phyloP scores from a whole-genome alignment of 2,797 vertebrate species.

The Chanos chanos region DNA sequence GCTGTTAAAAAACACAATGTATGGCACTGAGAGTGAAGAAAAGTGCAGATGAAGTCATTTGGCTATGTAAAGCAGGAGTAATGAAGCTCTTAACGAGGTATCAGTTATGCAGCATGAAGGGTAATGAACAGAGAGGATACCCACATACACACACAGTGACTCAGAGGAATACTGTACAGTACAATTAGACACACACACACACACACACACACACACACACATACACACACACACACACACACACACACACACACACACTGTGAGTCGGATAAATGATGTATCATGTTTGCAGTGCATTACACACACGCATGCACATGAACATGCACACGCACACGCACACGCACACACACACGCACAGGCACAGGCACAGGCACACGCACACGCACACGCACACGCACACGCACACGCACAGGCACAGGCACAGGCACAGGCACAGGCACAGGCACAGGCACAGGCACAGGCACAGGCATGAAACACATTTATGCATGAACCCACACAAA shows the following conservation, averaged over 20 bases:
- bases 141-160: constrained; percentile 34
- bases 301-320: background rate
- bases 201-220: background rate
- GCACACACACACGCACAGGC: background rate
- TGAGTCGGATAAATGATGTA: too few species aligned
- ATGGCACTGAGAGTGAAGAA: constrained; percentile 35
- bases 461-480: background rate
- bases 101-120: constrained; percentile 58
- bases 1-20: too few species aligned
- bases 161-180: constrained; percentile 15
- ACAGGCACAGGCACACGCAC: background rate
- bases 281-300: too few species aligned
- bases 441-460: background rate
- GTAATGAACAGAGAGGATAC: constrained; percentile 49
- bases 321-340: background rate
- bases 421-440: background rate
- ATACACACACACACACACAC: constrained; percentile 7
- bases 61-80: constrained; percentile 52
- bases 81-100: constrained; percentile 68
- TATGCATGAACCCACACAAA: background rate
- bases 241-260: background rate
- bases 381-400: background rate
- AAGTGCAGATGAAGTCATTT: constrained; percentile 42
- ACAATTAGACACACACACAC: background rate
- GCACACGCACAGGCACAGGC: background rate